Conservation (phyloP, 2,113 vertebrate genomes). For the Sigmodon hispidus region DNA sequence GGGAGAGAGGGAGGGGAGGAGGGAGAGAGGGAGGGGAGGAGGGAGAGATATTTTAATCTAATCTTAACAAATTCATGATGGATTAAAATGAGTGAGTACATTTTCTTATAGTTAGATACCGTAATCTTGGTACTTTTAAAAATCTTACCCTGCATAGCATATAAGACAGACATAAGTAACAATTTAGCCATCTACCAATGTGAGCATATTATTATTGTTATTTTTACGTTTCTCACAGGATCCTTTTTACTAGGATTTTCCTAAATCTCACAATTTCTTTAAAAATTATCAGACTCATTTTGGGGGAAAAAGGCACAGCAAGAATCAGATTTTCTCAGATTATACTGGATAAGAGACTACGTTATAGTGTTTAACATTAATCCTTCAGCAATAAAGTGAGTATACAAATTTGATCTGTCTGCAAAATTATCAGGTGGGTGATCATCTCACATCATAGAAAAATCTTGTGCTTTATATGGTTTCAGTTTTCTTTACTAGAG, state of each 20-base stretch:
- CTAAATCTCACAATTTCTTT: constrained; percentile 74
- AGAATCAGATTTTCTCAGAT: constrained; percentile 82
- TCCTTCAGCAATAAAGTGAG: constrained; percentile 81
- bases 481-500: not conserved
- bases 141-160: not conserved
- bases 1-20: too few relatives aligned
- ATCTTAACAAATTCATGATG: constrained; percentile 5
- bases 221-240: constrained; percentile 66
- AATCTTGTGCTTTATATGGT: not conserved
- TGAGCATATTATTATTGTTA: constrained; percentile 22
- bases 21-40: fast-evolving
- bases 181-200: not conserved
- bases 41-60: not conserved
- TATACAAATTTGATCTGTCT: constrained; percentile 47
- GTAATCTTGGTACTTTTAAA: not conserved
- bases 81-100: not conserved
- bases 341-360: constrained; percentile 81
- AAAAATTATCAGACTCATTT: constrained; percentile 78
- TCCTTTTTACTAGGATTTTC: constrained; percentile 59
- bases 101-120: not conserved
- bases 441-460: constrained; percentile 41
- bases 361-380: constrained; percentile 79
- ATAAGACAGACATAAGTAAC: constrained; percentile 10
- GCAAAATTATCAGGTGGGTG: not conserved
- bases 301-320: constrained; percentile 79